A percentile compares a stretch with the other conserved stretches of the same genome.
These are phyloP conservation scores for Anaspis maculata DNA, from an alignment of 2,888 invertebrate species.

Conservation along the genomic window DNA sequence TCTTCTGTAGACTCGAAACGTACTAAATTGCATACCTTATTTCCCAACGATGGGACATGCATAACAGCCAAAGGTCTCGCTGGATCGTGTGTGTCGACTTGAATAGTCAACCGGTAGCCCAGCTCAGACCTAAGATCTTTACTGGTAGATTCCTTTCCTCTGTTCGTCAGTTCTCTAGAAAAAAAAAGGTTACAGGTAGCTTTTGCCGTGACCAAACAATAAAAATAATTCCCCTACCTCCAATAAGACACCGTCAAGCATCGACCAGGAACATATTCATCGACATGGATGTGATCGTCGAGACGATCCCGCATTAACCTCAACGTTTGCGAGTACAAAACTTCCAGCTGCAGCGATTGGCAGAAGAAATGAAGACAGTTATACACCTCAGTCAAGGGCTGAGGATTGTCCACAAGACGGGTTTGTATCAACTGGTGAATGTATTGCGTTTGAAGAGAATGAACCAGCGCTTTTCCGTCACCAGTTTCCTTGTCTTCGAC, in stretches of 20 bases:
- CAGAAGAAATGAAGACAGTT: slow-evolving; percentile 86
- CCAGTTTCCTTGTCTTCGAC: slow-evolving; percentile 97
- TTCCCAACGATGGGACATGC: slow-evolving; percentile 60
- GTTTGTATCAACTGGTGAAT: slow-evolving; percentile 92
- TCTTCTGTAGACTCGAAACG: too few species aligned
- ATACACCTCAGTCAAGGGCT: slow-evolving; percentile 75
- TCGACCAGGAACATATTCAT: slow-evolving; percentile 84
- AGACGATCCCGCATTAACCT: slow-evolving; percentile 81
- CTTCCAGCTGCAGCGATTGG: slow-evolving; percentile 89
- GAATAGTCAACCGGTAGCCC: slow-evolving; percentile 80
- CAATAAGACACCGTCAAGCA: slow-evolving; percentile 91
- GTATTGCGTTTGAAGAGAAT: slow-evolving; percentile 86
- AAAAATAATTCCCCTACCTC: slow-evolving; percentile 55
- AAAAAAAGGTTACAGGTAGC: too few species aligned
- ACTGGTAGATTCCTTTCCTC: slow-evolving; percentile 36
- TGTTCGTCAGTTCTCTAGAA: slow-evolving; percentile 52
- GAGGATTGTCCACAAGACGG: slow-evolving; percentile 70
- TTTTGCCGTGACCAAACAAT: too few species aligned
- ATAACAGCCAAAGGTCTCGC: slow-evolving; percentile 66
- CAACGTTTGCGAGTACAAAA: slow-evolving; percentile 79
- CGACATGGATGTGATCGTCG: slow-evolving; percentile 81
- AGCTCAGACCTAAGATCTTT: slow-evolving; percentile 73
- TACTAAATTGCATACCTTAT: too few species aligned
- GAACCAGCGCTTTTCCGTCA: slow-evolving; percentile 94
- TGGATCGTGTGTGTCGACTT: slow-evolving; percentile 76